Percentiles rank a stretch among this genome's conserved stretches.
Conservation (phyloP, 2,888 invertebrate species). For the Orthonevra nobilis region DNA sequence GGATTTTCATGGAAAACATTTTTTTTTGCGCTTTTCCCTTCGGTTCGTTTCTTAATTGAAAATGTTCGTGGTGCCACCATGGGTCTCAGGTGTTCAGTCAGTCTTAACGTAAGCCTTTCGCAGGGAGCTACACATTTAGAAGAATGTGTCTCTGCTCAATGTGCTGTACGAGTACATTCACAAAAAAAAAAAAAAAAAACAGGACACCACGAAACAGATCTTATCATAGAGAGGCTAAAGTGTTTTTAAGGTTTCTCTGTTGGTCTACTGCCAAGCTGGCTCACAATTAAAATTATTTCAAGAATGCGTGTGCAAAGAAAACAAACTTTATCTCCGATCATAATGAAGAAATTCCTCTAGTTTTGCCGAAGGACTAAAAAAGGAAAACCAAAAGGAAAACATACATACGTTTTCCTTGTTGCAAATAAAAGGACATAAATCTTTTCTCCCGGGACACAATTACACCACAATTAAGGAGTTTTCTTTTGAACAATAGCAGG, state of each 20-base stretch:
- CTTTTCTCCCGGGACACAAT: constrained; percentile 60
- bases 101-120: constrained; percentile 79
- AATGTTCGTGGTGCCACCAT: constrained; percentile 52
- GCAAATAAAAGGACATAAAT: constrained; percentile 69
- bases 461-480: constrained; percentile 70
- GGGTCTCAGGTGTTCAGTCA: constrained; percentile 79
- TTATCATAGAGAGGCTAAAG: constrained; percentile 38
- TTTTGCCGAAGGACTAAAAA: constrained; percentile 18
- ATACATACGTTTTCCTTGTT: constrained; percentile 61
- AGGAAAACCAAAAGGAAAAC: constrained; percentile 4
- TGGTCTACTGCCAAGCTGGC: constrained; percentile 20
- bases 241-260: constrained; percentile 42
- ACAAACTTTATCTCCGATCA: constrained; percentile 51
- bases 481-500: constrained; percentile 58
- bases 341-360: constrained; percentile 69
- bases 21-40: constrained; percentile 23
- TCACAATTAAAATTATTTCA: constrained; percentile 65
- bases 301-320: constrained; percentile 65
- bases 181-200: no score
- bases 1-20: constrained; percentile 15
- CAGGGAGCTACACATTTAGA: constrained; percentile 71
- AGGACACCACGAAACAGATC: constrained; percentile 33
- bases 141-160: constrained; percentile 16
- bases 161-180: no score
- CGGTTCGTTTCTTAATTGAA: constrained; percentile 60